Evolutionary conservation across 2,113 vertebrate species (phyloP).

Genomic region (Turnix velox): DNA sequence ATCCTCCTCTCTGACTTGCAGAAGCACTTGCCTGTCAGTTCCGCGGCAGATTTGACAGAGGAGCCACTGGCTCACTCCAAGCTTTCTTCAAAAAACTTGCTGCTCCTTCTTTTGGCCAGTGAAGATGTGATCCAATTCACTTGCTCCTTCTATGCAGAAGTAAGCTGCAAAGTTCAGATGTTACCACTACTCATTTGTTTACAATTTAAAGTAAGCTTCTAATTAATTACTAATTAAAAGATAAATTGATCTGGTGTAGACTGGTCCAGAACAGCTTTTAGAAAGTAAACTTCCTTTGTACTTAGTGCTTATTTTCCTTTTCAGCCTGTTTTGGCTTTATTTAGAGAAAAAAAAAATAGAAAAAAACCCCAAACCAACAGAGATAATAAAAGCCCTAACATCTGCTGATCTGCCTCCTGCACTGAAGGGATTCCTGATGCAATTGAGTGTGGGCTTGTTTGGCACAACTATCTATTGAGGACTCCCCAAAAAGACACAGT

Average conservation of each 20-base stretch:
- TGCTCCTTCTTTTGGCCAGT: not conserved
- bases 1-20: not conserved
- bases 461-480: not conserved
- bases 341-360: not conserved
- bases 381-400: fast-evolving
- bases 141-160: not conserved
- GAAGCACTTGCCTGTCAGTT: not conserved
- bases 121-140: not conserved
- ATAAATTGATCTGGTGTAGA: not conserved
- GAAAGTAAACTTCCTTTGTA: not conserved
- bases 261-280: not conserved
- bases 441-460: not conserved
- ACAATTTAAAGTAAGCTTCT: not conserved
- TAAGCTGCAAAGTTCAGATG: not conserved
- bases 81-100: not conserved
- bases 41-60: not conserved
- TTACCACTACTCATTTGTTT: not conserved
- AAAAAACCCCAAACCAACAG: not conserved
- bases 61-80: not conserved
- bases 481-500: not conserved
- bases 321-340: not conserved
- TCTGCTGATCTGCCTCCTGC: not conserved
- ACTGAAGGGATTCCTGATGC: not conserved
- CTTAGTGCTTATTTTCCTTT: not conserved
- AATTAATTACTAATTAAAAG: not conserved